phyloP scores from a whole-genome alignment of 2,888 invertebrate genomes.

The Sicus ferrugineus region DNA sequence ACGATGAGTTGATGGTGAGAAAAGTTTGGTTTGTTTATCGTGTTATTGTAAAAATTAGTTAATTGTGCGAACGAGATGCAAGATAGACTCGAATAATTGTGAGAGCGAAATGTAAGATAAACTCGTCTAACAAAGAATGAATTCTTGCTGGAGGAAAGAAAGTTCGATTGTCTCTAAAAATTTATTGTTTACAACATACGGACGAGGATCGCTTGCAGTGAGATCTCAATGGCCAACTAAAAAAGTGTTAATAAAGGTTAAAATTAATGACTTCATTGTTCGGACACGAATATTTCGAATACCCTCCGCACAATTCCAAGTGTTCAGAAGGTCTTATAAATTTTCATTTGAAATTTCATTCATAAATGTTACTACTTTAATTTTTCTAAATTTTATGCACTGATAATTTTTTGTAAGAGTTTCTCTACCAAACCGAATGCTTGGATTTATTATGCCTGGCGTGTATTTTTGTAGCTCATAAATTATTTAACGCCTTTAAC shows the following conservation, averaged over 20 bases:
- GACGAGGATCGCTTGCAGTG: not conserved
- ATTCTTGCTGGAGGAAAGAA: too few relatives aligned
- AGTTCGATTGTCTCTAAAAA: not conserved
- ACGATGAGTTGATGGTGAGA: constrained; percentile 11
- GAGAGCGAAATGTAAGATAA: too few relatives aligned
- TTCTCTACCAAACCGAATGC: too few relatives aligned
- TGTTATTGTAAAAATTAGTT: constrained; percentile 12
- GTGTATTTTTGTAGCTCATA: too few relatives aligned
- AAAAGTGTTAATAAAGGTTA: not conserved
- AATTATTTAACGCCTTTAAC: too few relatives aligned
- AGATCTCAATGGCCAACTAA: not conserved
- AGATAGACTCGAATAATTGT: not conserved
- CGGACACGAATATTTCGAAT: too few relatives aligned
- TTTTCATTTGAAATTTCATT: too few relatives aligned
- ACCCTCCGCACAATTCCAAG: too few relatives aligned
- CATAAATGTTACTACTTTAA: constrained; percentile 40
- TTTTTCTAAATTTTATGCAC: constrained; percentile 33
- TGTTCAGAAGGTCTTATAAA: too few relatives aligned
- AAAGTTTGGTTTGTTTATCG: not conserved
- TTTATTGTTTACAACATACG: not conserved
- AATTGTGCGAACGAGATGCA: constrained; percentile 24
- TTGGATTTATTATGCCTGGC: too few relatives aligned
- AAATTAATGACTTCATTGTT: constrained; percentile 22
- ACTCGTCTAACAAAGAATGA: too few relatives aligned
- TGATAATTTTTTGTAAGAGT: constrained; percentile 6